These are phyloP conservation scores for Allochrocebus solatus DNA, from an alignment of 2,797 vertebrate genomes.

Conservation along the genomic window DNA sequence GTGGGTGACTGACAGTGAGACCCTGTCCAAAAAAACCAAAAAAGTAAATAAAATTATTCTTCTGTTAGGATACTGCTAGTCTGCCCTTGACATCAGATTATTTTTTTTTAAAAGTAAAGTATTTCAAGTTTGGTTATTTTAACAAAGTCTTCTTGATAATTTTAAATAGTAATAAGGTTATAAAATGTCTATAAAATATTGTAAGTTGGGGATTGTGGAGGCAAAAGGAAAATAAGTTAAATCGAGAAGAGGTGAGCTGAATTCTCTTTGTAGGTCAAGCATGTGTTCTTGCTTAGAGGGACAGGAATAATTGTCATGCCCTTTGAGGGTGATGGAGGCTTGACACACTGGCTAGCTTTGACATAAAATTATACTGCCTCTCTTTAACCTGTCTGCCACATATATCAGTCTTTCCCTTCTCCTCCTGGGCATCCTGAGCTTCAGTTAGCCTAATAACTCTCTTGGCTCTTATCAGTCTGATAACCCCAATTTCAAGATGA, in stretches of 20 bases:
- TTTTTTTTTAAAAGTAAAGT: neutral
- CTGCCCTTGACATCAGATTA: neutral
- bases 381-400: slow-evolving; percentile 69
- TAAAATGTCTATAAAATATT: slow-evolving; percentile 20
- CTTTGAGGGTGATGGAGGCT: slow-evolving; percentile 19
- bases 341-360: slow-evolving; percentile 14
- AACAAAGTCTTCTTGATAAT: neutral
- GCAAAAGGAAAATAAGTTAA: neutral
- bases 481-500: slow-evolving; percentile 40
- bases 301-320: slow-evolving; percentile 44
- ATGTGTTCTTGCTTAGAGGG: slow-evolving; percentile 39
- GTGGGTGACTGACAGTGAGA: neutral
- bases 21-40: neutral
- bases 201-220: neutral
- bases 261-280: slow-evolving; percentile 46
- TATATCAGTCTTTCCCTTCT: slow-evolving; percentile 62
- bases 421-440: slow-evolving; percentile 42
- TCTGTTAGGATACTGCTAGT: neutral
- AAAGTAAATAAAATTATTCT: neutral
- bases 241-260: neutral
- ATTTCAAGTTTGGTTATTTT: slow-evolving; percentile 2
- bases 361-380: slow-evolving; percentile 54
- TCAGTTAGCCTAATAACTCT: neutral
- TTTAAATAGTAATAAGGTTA: slow-evolving; percentile 30
- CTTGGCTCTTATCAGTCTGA: neutral